Percentiles rank a stretch among this genome's conserved stretches.
Conservation (phyloP, 2,113 vertebrate species). For the Okapia johnstoni region DNA sequence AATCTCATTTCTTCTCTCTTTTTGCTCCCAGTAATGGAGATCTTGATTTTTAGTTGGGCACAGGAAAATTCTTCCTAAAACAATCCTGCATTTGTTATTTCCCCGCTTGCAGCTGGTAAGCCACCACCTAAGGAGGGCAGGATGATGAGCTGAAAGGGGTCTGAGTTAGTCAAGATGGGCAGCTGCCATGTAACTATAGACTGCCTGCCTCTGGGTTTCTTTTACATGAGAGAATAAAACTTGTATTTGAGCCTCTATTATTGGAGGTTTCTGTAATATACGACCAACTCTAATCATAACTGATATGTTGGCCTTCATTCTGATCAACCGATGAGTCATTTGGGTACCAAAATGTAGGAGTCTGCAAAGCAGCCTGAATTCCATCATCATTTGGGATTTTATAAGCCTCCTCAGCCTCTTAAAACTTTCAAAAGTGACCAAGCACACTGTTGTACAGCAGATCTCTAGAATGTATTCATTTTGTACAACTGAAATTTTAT, state of each 20-base stretch:
- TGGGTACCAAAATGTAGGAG: neutral
- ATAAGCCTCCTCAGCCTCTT: neutral
- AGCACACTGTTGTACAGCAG: neutral
- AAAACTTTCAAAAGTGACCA: neutral
- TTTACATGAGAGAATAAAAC: neutral
- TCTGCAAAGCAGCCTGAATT: too few relatives aligned
- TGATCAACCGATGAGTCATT: neutral
- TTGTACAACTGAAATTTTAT: neutral
- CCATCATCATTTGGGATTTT: too few relatives aligned
- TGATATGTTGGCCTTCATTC: too few relatives aligned
- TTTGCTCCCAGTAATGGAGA: neutral
- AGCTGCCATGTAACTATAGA: neutral
- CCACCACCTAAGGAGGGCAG: too few relatives aligned
- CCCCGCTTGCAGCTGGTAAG: neutral
- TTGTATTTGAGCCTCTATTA: neutral
- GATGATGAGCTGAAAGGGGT: neutral
- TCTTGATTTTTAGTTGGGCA: neutral
- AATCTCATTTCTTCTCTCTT: neutral
- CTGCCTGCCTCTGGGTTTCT: neutral
- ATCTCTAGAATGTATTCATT: neutral
- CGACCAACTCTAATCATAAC: neutral
- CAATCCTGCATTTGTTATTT: neutral
- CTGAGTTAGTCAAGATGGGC: too few relatives aligned
- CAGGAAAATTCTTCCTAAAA: neutral
- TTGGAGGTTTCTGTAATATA: neutral